Evolutionary conservation across 2,113 vertebrate genomes (phyloP).

Genomic region (Prunella fulvescens): DNA sequence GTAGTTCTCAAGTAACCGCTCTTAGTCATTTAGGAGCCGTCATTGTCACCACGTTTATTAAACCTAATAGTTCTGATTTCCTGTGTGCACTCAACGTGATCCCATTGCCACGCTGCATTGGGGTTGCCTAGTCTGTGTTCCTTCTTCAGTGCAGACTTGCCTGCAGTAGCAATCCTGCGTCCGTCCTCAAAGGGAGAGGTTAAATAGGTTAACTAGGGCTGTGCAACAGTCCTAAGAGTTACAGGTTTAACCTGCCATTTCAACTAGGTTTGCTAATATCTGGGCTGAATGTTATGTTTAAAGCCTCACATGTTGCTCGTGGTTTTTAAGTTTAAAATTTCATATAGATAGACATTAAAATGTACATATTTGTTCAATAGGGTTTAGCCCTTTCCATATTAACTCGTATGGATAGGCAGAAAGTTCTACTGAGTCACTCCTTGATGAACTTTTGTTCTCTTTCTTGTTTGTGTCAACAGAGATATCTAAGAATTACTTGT

Average conservation of each 20-base stretch:
- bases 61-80: neutral
- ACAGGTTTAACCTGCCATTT: neutral
- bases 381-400: neutral
- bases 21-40: neutral
- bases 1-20: neutral
- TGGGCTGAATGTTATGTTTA: neutral
- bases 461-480: neutral
- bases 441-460: neutral
- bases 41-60: neutral
- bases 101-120: fast-evolving
- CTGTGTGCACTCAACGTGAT: neutral
- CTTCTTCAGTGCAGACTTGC: neutral
- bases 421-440: neutral
- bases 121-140: neutral
- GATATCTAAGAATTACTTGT: neutral
- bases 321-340: neutral
- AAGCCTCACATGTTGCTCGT: fast-evolving
- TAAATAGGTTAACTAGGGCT: neutral
- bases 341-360: neutral
- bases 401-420: neutral
- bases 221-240: neutral
- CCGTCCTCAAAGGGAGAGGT: neutral
- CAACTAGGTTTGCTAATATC: neutral
- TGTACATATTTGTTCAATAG: fast-evolving
- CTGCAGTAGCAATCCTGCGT: neutral